These are phyloP conservation scores for Drosophila baimaii DNA, from an alignment of 1,140 invertebrate species.

Conservation along the genomic window DNA sequence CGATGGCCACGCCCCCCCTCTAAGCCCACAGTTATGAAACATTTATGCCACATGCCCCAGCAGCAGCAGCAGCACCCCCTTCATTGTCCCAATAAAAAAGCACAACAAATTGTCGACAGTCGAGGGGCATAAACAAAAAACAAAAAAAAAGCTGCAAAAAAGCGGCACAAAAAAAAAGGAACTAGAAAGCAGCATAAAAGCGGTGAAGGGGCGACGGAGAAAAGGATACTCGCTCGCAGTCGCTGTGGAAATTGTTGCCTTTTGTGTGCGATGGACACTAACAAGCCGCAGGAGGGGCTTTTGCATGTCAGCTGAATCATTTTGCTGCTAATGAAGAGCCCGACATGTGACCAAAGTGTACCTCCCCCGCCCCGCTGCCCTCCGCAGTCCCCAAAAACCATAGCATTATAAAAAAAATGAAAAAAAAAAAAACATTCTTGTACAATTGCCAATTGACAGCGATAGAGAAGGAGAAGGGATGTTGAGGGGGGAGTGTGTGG, in stretches of 20 bases:
- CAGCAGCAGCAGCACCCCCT: slow-evolving; percentile 1
- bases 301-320: slow-evolving; percentile 44
- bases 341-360: slow-evolving; percentile 40
- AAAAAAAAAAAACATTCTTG: slow-evolving; percentile 39
- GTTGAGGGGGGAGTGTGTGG: background rate
- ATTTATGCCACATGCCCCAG: slow-evolving; percentile 55
- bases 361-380: background rate
- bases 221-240: slow-evolving; percentile 29
- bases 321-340: slow-evolving; percentile 70
- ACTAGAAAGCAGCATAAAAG: slow-evolving; percentile 1
- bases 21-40: slow-evolving; percentile 70
- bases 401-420: slow-evolving; percentile 33
- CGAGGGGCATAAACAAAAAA: slow-evolving; percentile 35
- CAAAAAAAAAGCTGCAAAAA: slow-evolving; percentile 22
- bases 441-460: slow-evolving; percentile 62
- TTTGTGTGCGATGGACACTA: slow-evolving; percentile 57
- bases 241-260: slow-evolving; percentile 54
- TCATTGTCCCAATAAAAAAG: slow-evolving; percentile 71
- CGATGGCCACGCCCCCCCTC: slow-evolving; percentile 37
- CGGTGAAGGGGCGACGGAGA: slow-evolving; percentile 5
- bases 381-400: background rate
- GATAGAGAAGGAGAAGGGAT: background rate
- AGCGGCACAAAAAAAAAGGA: slow-evolving; percentile 6
- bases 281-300: slow-evolving; percentile 45
- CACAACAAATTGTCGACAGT: slow-evolving; percentile 76